phyloP scores from a whole-genome alignment of 2,113 vertebrate species.

The Paraplagusia blochii region DNA sequence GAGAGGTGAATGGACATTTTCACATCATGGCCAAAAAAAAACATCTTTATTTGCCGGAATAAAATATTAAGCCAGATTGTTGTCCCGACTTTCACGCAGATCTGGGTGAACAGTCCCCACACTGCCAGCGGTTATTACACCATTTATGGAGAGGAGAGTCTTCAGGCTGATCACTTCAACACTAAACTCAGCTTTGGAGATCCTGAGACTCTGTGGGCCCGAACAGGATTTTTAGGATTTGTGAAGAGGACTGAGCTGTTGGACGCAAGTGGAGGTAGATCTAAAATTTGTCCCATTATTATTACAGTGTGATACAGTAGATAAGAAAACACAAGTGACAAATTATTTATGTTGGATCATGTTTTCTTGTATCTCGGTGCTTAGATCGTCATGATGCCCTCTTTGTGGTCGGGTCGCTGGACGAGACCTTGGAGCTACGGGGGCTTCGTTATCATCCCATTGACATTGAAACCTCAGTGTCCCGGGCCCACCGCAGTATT shows the following conservation, averaged over 20 bases:
- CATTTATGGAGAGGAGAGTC: conserved; percentile 93
- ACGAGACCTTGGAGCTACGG: conserved; percentile 92
- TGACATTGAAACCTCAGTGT: conserved; percentile 95
- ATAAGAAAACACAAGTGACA: too few species aligned
- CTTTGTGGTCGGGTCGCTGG: conserved; percentile 93
- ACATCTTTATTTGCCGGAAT: not conserved
- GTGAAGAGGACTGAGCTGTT: conserved; percentile 93
- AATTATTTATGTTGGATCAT: too few species aligned
- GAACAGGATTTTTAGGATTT: conserved; percentile 93
- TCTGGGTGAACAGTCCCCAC: conserved; percentile 96
- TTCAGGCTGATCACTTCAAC: conserved; percentile 96
- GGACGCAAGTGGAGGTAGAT: conserved; percentile 88
- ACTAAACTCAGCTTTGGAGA: conserved; percentile 97
- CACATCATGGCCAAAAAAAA: not conserved
- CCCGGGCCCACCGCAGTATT: conserved; percentile 93
- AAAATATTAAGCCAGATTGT: conserved; percentile 1
- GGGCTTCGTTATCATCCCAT: conserved; percentile 94
- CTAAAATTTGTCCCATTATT: too few species aligned
- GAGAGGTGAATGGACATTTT: conserved; percentile 71
- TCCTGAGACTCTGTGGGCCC: conserved; percentile 91
- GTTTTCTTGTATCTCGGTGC: conserved; percentile 1
- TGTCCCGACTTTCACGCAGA: conserved; percentile 64
- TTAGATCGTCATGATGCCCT: conserved; percentile 95
- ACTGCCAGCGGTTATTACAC: conserved; percentile 95
- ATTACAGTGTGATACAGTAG: too few species aligned